Conservation (phyloP, 2,888 invertebrate species). For the Myathropa florea region DNA sequence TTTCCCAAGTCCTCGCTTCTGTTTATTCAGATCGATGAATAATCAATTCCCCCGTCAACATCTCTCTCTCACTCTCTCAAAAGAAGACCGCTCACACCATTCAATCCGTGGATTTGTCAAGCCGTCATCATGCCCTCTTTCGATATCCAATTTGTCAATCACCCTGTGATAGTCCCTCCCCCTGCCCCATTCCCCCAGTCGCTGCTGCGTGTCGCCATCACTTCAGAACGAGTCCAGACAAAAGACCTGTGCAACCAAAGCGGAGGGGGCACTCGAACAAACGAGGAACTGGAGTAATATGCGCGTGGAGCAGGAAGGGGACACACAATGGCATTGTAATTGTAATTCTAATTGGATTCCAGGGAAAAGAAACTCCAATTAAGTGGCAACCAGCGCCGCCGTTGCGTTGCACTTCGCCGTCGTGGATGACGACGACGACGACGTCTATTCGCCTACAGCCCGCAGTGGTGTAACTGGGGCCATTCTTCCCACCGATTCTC, state of each 20-base stretch:
- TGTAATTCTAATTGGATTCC: constrained; percentile 48
- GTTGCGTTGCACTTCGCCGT: neutral
- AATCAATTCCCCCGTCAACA: too few species aligned
- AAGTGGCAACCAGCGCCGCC: neutral
- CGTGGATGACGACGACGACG: too few species aligned
- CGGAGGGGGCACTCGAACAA: neutral
- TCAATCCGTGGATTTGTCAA: neutral
- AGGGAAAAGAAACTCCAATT: constrained; percentile 38
- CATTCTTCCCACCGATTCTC: neutral
- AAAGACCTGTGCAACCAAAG: neutral
- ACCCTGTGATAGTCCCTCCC: neutral
- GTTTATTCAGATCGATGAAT: too few species aligned
- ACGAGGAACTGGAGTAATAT: too few species aligned
- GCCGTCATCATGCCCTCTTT: neutral
- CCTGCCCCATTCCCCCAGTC: neutral
- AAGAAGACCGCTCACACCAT: neutral
- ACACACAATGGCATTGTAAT: constrained; percentile 8
- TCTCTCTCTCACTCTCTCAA: neutral
- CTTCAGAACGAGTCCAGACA: neutral
- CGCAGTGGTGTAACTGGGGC: neutral
- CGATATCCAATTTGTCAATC: neutral
- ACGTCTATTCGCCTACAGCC: neutral
- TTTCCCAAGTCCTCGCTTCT: too few species aligned
- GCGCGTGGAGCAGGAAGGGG: neutral
- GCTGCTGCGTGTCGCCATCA: neutral